A percentile compares a stretch with the other conserved stretches of the same genome.
phyloP scores from a whole-genome alignment of 2,797 vertebrate species.

The Neoniphon sammara region DNA sequence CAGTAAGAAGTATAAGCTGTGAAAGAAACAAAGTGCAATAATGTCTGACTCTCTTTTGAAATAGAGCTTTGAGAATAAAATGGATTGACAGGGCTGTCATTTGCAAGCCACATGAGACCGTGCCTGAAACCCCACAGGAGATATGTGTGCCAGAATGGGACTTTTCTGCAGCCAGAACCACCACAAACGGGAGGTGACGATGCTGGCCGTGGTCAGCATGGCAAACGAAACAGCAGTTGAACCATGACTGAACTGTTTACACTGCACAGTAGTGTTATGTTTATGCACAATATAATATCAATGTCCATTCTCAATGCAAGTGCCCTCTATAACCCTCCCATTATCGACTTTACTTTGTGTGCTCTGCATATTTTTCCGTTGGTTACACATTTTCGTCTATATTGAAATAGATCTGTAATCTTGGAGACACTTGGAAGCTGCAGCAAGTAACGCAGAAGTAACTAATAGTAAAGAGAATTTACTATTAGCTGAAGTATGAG shows the following conservation, averaged over 20 bases:
- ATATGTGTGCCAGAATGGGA: slow-evolving; percentile 57
- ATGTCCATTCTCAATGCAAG: neutral
- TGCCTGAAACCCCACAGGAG: slow-evolving; percentile 55
- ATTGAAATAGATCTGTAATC: neutral
- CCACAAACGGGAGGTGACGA: slow-evolving; percentile 62
- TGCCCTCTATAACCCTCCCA: neutral
- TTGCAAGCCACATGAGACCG: slow-evolving; percentile 58
- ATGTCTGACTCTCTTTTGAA: slow-evolving; percentile 44
- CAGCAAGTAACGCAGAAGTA: neutral
- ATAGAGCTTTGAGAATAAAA: slow-evolving; percentile 40
- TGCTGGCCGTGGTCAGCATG: slow-evolving; percentile 22
- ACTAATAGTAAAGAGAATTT: slow-evolving; percentile 2
- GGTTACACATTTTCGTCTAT: neutral
- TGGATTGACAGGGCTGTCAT: slow-evolving; percentile 56
- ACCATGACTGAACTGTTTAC: slow-evolving; percentile 29
- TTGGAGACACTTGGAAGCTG: neutral
- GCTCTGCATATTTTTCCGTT: neutral
- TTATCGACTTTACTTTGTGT: neutral
- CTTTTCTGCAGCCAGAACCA: slow-evolving; percentile 48
- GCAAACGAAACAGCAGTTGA: slow-evolving; percentile 37
- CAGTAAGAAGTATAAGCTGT: slow-evolving; percentile 22
- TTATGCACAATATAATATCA: neutral
- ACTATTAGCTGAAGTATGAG: slow-evolving; percentile 16
- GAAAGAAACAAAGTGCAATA: slow-evolving; percentile 16
- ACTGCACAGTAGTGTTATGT: slow-evolving; percentile 3